Percentiles rank a stretch among this genome's conserved stretches.
phyloP scores from a whole-genome alignment of 2,797 vertebrate genomes.

The Menidia menidia region DNA sequence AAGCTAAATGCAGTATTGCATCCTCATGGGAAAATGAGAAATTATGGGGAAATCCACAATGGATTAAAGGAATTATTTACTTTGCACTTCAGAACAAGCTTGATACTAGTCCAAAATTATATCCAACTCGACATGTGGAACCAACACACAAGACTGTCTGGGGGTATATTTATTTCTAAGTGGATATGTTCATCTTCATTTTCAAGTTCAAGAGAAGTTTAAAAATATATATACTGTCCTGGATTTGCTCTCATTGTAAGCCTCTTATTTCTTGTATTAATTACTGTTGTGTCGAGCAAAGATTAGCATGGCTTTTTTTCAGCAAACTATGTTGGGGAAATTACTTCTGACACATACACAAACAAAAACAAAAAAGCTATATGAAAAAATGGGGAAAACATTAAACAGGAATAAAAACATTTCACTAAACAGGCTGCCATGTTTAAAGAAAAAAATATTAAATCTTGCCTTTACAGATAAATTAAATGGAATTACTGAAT shows the following conservation, averaged over 20 bases:
- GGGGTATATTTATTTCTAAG: too few relatives aligned
- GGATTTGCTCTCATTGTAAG: constrained; percentile 11
- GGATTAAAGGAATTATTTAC: too few relatives aligned
- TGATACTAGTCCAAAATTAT: too few relatives aligned
- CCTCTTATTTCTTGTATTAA: constrained; percentile 11
- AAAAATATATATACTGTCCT: background rate
- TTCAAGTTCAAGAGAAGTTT: too few relatives aligned
- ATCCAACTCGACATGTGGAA: too few relatives aligned
- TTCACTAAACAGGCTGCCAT: background rate
- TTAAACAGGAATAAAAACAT: background rate
- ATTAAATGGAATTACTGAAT: constrained; percentile 36
- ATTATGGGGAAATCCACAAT: too few relatives aligned
- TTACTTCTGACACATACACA: constrained; percentile 54
- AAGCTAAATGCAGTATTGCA: too few relatives aligned
- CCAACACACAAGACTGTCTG: too few relatives aligned
- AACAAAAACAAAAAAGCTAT: constrained; percentile 1
- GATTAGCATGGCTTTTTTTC: constrained; percentile 9
- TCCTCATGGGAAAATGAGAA: too few relatives aligned
- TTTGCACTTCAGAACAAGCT: too few relatives aligned
- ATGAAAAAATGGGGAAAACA: background rate
- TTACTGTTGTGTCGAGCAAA: constrained; percentile 1
- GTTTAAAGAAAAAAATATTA: background rate
- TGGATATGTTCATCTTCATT: too few relatives aligned
- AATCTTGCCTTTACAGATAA: constrained; percentile 29
- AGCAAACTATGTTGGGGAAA: constrained; percentile 2